These are phyloP conservation scores for Oegoconia quadripuncta DNA, from an alignment of 2,888 invertebrate genomes.

Conservation along the genomic window DNA sequence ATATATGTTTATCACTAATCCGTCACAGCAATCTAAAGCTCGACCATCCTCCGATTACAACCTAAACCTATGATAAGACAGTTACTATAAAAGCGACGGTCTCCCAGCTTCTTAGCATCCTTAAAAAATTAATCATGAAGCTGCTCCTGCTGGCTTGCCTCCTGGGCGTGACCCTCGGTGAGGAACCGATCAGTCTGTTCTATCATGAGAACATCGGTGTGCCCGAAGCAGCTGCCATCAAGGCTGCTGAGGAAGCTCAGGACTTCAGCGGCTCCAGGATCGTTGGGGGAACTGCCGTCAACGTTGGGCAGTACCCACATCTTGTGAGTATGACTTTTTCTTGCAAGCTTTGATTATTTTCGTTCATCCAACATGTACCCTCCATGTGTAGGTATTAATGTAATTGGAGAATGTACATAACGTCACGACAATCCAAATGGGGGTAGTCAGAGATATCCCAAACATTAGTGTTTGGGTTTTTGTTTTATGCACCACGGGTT, in stretches of 20 bases:
- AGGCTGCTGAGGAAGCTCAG: conserved; percentile 22
- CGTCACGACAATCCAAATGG: not conserved
- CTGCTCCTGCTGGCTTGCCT: not conserved
- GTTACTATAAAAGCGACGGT: too few species aligned
- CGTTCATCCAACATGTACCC: not conserved
- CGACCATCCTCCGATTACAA: too few species aligned
- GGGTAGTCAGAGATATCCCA: too few species aligned
- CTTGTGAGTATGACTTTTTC: conserved; percentile 16
- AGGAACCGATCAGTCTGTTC: conserved; percentile 15
- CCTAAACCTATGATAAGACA: too few species aligned
- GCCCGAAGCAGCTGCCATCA: conserved; percentile 24
- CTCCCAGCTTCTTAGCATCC: too few species aligned
- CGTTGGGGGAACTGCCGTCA: conserved; percentile 23
- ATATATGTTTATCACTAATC: too few species aligned
- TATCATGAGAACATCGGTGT: conserved; percentile 31
- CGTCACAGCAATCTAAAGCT: too few species aligned
- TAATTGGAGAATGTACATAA: not conserved
- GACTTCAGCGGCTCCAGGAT: conserved; percentile 29
- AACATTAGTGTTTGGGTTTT: too few species aligned
- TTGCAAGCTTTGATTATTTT: not conserved
- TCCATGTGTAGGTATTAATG: not conserved
- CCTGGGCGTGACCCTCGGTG: not conserved
- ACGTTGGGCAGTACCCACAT: conserved; percentile 21
- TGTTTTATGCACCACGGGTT: too few species aligned
- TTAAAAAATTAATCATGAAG: conserved; percentile 3